Conservation (phyloP, 2,113 vertebrate species). For the Hyperopisus bebe region DNA sequence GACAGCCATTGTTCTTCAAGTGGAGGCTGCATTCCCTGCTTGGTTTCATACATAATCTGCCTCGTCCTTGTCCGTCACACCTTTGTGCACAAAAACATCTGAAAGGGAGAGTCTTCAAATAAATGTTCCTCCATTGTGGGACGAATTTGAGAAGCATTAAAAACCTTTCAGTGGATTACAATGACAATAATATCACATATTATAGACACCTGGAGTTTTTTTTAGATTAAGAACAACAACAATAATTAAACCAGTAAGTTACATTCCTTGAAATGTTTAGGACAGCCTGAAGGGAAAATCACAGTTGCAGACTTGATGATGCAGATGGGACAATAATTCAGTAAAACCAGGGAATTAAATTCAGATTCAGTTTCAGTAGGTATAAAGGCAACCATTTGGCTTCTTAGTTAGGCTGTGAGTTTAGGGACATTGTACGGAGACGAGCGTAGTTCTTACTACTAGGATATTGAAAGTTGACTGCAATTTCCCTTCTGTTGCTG, state of each 20-base stretch:
- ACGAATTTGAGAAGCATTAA: neutral
- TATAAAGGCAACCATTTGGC: neutral
- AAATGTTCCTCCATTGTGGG: neutral
- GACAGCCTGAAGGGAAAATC: neutral
- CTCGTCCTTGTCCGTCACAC: neutral
- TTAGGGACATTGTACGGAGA: neutral
- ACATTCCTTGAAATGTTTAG: neutral
- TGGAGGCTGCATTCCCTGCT: neutral
- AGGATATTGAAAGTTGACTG: neutral
- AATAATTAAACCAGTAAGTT: neutral
- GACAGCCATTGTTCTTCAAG: neutral
- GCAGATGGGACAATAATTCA: slow-evolving; percentile 13
- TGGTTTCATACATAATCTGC: neutral
- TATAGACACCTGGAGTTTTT: slow-evolving; percentile 1
- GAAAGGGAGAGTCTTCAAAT: neutral
- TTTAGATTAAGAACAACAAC: neutral
- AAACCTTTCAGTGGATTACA: neutral
- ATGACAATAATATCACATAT: neutral
- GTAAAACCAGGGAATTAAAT: neutral
- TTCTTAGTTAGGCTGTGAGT: neutral
- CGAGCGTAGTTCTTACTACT: neutral
- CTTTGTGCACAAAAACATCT: neutral
- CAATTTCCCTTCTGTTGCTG: slow-evolving; percentile 3
- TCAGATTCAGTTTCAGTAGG: neutral
- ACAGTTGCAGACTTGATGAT: neutral